Base-by-base conservation (phyloP, 2,888 invertebrate genomes). In the Pristionchus mayeri region DNA sequence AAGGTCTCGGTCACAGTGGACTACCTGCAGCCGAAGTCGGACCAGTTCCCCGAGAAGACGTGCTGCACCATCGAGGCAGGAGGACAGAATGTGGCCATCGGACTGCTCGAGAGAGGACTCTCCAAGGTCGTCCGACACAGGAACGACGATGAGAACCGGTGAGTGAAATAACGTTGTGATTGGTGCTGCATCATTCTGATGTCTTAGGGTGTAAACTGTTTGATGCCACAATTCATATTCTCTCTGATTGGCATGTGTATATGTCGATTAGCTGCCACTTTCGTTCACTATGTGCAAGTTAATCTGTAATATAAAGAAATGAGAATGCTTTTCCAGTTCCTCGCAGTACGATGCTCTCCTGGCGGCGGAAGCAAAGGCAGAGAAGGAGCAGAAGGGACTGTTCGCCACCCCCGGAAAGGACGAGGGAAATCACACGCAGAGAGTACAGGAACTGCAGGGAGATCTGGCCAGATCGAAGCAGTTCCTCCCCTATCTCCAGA, bases 1-100 rank as follows among this genome's bases (percentile, higher is more conserved):
- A 96, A 96, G 93, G 97, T 94, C 60, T 86, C 87, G 90, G 96
- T 98, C 13, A 95, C 95, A 34, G 95, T 98, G 40, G 99, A 99
- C 93, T 99, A 99, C 93, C 96, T 97, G 86, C 98, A 99, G 93
- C 98, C 98, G 1, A 96, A 97, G 2, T 96, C 96, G 87, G 97
- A 98, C 78, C 96, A 95, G 91, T 97, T 96, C 93, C 97, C 98
- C 0, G 98, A 99, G 93, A 98, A 98, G 87, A 90, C 95, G 18
- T 98, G 98, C 93, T 97, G 97, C 93, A 98, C 98, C 0, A 96
- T 99, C 4, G 94, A 95, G 7, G 95, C 96, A 86, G 96, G 96
- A 86, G 96, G 88, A 86, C 75, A 85, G 34, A 98, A 98, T 93
- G 95, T 98, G 75, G 98, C 97, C 11, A 98, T 98, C 93, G 96